A percentile compares a stretch with the other conserved stretches of the same genome.
Evolutionary conservation across 2,113 vertebrate species (phyloP).

Genomic region (Thymallus thymallus): DNA sequence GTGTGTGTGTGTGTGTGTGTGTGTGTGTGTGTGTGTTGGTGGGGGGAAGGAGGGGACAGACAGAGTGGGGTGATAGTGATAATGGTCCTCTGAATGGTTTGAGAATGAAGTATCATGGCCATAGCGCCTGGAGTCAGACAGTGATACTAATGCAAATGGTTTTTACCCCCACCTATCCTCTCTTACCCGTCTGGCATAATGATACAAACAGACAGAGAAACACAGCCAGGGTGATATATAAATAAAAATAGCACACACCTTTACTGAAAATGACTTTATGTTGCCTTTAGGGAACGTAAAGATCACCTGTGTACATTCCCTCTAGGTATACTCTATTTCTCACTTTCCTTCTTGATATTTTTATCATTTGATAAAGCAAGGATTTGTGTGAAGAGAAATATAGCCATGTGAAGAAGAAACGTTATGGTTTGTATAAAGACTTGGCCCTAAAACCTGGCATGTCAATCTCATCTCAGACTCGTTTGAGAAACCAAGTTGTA

Average conservation of each 20-base stretch:
- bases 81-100: slow-evolving; percentile 82
- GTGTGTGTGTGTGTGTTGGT: slow-evolving; percentile 24
- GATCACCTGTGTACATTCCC: slow-evolving; percentile 72
- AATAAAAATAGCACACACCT: slow-evolving; percentile 78
- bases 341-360: slow-evolving; percentile 63
- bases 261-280: slow-evolving; percentile 75
- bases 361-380: slow-evolving; percentile 71
- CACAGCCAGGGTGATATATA: slow-evolving; percentile 75
- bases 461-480: slow-evolving; percentile 75
- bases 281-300: slow-evolving; percentile 75
- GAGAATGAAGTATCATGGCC: slow-evolving; percentile 82
- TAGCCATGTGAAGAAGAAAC: slow-evolving; percentile 47
- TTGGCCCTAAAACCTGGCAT: slow-evolving; percentile 61
- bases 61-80: slow-evolving; percentile 73
- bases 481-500: slow-evolving; percentile 66
- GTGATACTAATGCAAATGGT: slow-evolving; percentile 83
- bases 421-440: slow-evolving; percentile 61
- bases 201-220: slow-evolving; percentile 79
- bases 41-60: slow-evolving; percentile 58
- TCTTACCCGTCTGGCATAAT: slow-evolving; percentile 73
- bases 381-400: slow-evolving; percentile 66
- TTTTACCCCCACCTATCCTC: slow-evolving; percentile 68
- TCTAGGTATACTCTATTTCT: slow-evolving; percentile 61
- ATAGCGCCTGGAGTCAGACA: slow-evolving; percentile 81
- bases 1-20: slow-evolving; percentile 25